Conservation (phyloP, 2,797 vertebrate species). For the Rallus crepitans region DNA sequence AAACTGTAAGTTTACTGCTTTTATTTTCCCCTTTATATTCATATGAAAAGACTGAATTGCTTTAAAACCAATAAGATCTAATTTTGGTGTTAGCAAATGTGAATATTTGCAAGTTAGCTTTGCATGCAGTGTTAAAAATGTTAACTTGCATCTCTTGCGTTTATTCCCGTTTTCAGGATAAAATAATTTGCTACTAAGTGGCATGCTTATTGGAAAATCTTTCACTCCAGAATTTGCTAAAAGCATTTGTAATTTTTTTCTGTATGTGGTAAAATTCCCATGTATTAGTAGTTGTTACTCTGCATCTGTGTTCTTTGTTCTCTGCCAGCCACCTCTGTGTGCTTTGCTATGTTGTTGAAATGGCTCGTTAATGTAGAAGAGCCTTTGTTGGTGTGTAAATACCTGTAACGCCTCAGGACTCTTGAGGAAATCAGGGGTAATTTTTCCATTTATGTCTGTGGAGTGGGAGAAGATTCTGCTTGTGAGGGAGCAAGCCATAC, state of each 20-base stretch:
- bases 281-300: slow-evolving; percentile 24
- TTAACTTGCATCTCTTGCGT: background rate
- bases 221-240: slow-evolving; percentile 2
- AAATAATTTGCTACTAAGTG: slow-evolving; percentile 2
- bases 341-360: background rate
- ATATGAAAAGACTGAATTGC: background rate
- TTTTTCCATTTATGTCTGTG: background rate
- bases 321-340: background rate
- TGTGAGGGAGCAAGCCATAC: background rate
- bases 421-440: background rate
- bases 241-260: slow-evolving; percentile 2
- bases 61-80: background rate
- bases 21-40: background rate
- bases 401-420: background rate
- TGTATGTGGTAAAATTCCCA: slow-evolving; percentile 21
- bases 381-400: slow-evolving; percentile 11
- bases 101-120: background rate
- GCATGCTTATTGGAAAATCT: background rate
- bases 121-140: background rate
- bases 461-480: background rate
- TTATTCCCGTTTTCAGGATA: background rate
- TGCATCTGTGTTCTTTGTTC: slow-evolving; percentile 32
- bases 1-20: background rate
- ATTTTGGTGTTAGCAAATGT: background rate
- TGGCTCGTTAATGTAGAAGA: background rate